Percentiles rank a stretch among this genome's conserved stretches.
phyloP scores from a whole-genome alignment of 2,113 vertebrate species.

The Chloebia gouldiae region DNA sequence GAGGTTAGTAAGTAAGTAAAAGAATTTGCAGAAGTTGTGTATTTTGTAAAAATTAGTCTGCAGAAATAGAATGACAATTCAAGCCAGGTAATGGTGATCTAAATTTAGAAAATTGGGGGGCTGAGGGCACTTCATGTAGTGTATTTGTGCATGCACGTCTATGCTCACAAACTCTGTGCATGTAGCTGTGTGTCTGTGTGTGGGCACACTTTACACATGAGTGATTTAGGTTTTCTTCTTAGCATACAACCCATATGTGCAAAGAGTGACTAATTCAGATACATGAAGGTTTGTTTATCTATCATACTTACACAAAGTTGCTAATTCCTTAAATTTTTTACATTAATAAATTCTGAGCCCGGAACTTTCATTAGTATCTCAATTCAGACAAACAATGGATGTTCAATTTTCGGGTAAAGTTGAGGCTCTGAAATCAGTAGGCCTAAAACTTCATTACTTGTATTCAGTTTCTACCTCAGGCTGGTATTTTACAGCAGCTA shows the following conservation, averaged over 20 bases:
- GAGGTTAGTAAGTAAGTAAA: not conserved
- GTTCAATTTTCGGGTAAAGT: not conserved
- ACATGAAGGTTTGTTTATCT: not conserved
- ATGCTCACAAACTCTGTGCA: not conserved
- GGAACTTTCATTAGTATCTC: not conserved
- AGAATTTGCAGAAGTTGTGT: not conserved
- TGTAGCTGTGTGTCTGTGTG: not conserved
- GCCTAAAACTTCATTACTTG: not conserved
- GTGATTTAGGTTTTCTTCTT: not conserved
- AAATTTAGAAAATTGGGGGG: not conserved
- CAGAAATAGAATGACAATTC: not conserved
- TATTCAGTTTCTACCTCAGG: not conserved
- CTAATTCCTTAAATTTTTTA: not conserved
- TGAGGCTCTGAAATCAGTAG: not conserved
- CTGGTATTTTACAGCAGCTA: not conserved
- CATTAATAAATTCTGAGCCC: not conserved
- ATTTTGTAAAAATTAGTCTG: not conserved
- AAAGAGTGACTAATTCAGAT: not conserved
- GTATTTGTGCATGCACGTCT: not conserved
- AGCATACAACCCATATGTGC: not conserved
- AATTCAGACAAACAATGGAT: not conserved
- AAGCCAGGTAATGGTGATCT: not conserved
- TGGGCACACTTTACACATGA: not conserved
- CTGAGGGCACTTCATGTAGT: rapidly evolving
- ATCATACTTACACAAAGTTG: not conserved